Percentiles rank a stretch among this genome's conserved stretches.
phyloP scores from a whole-genome alignment of 2,797 vertebrate genomes.

The Oreochromis mossambicus region DNA sequence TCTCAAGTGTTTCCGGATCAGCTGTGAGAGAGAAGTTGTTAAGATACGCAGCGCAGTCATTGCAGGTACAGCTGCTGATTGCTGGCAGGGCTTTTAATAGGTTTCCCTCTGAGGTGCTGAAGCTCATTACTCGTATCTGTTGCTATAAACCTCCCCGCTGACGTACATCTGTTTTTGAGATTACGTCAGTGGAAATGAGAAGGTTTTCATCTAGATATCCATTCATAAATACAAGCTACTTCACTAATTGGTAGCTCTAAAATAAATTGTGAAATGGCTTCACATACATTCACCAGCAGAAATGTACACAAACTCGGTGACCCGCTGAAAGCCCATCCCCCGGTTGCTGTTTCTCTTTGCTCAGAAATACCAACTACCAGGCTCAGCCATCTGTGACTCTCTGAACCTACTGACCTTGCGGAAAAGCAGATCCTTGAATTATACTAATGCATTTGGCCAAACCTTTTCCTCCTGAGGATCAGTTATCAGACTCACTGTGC shows the following conservation, averaged over 20 bases:
- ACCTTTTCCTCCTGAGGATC: constrained; percentile 19
- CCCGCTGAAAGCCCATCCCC: constrained; percentile 43
- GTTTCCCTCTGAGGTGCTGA: not conserved
- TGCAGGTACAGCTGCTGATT: not conserved
- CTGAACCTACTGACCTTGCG: constrained; percentile 56
- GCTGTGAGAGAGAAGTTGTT: not conserved
- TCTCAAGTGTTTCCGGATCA: constrained; percentile 20
- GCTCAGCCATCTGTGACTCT: constrained; percentile 59
- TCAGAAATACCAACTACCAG: constrained; percentile 45
- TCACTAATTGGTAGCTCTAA: not conserved
- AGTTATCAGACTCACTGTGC: constrained; percentile 22
- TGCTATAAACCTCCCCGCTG: not conserved
- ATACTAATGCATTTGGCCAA: constrained; percentile 38
- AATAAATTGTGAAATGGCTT: not conserved
- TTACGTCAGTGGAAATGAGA: not conserved
- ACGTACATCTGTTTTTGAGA: not conserved
- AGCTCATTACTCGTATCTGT: not conserved
- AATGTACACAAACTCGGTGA: constrained; percentile 57
- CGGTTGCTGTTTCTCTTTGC: constrained; percentile 14
- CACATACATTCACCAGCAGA: constrained; percentile 7
- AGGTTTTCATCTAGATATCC: not conserved
- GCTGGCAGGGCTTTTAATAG: not conserved
- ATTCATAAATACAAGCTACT: not conserved
- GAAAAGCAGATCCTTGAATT: constrained; percentile 39
- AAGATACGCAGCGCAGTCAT: not conserved